Evolutionary conservation across 2,888 invertebrate species (phyloP).

Genomic region (Thera britannica): DNA sequence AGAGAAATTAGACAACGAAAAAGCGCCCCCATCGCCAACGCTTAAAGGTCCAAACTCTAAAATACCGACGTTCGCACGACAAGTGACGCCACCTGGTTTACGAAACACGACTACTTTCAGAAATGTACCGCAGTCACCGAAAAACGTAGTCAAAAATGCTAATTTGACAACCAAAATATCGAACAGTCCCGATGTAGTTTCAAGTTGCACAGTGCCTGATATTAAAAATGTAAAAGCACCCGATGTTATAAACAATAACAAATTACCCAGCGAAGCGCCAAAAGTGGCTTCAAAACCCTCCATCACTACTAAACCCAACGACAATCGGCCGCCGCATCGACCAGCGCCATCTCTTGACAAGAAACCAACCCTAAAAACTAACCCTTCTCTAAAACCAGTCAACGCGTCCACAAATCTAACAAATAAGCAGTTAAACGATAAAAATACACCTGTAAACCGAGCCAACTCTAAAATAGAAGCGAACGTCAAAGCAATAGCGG

Average conservation of each 20-base stretch:
- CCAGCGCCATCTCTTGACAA: constrained; percentile 72
- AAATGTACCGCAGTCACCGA: constrained; percentile 73
- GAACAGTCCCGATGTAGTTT: constrained; percentile 90
- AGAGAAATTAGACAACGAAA: constrained; percentile 63
- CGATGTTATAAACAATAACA: constrained; percentile 85
- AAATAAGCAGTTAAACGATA: constrained; percentile 59
- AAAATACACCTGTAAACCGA: constrained; percentile 63
- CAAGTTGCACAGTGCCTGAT: constrained; percentile 86
- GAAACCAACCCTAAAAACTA: constrained; percentile 63
- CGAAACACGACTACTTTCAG: constrained; percentile 73
- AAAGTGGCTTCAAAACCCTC: constrained; percentile 77
- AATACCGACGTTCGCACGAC: constrained; percentile 76
- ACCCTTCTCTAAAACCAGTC: constrained; percentile 58
- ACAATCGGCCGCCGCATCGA: constrained; percentile 71
- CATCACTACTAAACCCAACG: constrained; percentile 70
- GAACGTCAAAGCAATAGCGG: constrained; percentile 75
- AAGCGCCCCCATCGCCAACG: constrained; percentile 69
- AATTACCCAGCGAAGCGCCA: constrained; percentile 67
- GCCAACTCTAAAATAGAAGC: constrained; percentile 69
- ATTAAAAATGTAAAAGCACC: constrained; percentile 84
- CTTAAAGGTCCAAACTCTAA: constrained; percentile 74
- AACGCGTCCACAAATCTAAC: constrained; percentile 55
- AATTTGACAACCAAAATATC: constrained; percentile 64
- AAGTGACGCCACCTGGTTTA: constrained; percentile 81
- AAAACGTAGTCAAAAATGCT: constrained; percentile 61